Evolutionary conservation across 2,888 invertebrate genomes (phyloP).

Genomic region (Neocrepidodera transversa): DNA sequence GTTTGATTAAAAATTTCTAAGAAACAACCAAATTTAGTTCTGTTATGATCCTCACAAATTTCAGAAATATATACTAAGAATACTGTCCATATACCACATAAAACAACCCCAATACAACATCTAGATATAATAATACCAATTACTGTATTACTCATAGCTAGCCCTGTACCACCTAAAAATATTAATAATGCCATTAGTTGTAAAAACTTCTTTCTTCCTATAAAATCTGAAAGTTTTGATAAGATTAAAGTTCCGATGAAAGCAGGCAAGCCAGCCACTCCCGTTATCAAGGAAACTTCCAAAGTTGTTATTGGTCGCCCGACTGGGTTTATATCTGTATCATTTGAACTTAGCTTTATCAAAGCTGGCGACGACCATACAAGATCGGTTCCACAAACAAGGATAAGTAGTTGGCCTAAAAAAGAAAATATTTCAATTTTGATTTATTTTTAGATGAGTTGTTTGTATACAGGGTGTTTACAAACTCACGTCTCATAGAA

Average conservation of each 20-base stretch:
- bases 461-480: no score
- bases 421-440: not conserved
- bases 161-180: not conserved
- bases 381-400: not conserved
- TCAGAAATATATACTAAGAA: constrained; percentile 20
- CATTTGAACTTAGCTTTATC: not conserved
- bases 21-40: constrained; percentile 23
- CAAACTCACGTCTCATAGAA: no score
- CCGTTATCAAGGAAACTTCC: not conserved
- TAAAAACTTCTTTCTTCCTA: not conserved
- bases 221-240: not conserved
- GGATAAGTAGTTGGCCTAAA: not conserved
- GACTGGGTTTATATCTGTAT: constrained; percentile 9
- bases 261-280: not conserved
- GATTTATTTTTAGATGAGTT: no score
- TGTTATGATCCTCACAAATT: constrained; percentile 26
- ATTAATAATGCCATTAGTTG: not conserved
- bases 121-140: not conserved
- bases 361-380: constrained; percentile 7
- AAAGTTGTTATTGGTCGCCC: not conserved
- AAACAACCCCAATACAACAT: not conserved
- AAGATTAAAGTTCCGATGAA: not conserved
- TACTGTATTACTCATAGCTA: not conserved
- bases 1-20: not conserved
- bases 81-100: not conserved